A percentile compares a stretch with the other conserved stretches of the same genome.
Evolutionary conservation across 2,113 vertebrate species (phyloP).

Genomic region (Chaetodon auriga): DNA sequence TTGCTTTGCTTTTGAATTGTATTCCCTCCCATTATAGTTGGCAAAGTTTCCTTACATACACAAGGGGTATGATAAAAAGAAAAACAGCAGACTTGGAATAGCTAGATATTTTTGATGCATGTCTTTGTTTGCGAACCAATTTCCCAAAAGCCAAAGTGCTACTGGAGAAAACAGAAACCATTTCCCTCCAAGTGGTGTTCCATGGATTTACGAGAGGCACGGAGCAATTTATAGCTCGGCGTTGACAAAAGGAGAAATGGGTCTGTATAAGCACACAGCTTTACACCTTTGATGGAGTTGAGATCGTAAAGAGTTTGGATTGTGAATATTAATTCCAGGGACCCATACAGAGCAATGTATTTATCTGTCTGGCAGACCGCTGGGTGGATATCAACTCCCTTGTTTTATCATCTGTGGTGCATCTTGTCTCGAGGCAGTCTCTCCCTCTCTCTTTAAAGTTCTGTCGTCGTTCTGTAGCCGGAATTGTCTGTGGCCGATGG

Average conservation of each 20-base stretch:
- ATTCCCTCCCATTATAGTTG: slow-evolving; percentile 1
- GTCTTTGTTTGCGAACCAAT: slow-evolving; percentile 78
- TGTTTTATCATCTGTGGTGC: slow-evolving; percentile 58
- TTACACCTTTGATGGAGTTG: slow-evolving; percentile 64
- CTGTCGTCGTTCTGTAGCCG: slow-evolving; percentile 39
- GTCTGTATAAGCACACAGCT: slow-evolving; percentile 48
- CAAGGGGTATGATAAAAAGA: slow-evolving; percentile 47
- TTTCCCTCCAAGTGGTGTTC: slow-evolving; percentile 68
- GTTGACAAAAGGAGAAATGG: slow-evolving; percentile 62
- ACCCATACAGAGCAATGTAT: slow-evolving; percentile 23
- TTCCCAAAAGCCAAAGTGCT: slow-evolving; percentile 72
- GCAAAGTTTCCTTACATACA: slow-evolving; percentile 30
- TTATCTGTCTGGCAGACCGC: slow-evolving; percentile 42
- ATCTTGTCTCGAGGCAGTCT: slow-evolving; percentile 59
- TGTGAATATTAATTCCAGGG: slow-evolving; percentile 66
- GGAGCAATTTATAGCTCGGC: slow-evolving; percentile 62
- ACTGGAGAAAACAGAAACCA: slow-evolving; percentile 72
- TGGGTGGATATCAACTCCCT: slow-evolving; percentile 55
- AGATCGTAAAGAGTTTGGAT: slow-evolving; percentile 50
- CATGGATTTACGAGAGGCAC: slow-evolving; percentile 68
- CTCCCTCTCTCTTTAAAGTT: slow-evolving; percentile 64
- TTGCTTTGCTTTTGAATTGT: slow-evolving; percentile 9
- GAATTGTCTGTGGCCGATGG: slow-evolving; percentile 61
- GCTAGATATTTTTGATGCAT: slow-evolving; percentile 74
- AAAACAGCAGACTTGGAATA: slow-evolving; percentile 51